Evolutionary conservation across 2,797 vertebrate genomes (phyloP), one percentile per base, ranked within the genome.

Genomic region (Mycteria americana): DNA sequence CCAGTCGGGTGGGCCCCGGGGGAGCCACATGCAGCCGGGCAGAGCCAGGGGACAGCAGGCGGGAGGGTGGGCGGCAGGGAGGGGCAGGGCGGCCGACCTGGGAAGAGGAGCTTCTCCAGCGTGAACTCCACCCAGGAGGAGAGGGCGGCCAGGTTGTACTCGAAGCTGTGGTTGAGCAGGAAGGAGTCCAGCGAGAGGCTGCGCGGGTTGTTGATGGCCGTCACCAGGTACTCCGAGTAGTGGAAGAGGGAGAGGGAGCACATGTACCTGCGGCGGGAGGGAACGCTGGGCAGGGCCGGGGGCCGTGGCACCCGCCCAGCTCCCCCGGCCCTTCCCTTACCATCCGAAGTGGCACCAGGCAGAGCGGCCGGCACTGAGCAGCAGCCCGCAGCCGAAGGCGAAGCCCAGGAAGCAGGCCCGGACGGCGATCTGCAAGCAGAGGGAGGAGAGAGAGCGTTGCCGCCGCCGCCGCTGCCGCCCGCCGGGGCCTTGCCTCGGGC

Each of bases 71-170:
- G n/a, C 1, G 13, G 35, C 57, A 23, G 24, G 16, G 53, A 57
- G 13, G 33, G 62, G n/a, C n/a, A 79, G 31, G 24, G n/a, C 3
- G 56, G 95, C 97, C 53, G 17, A 99, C 99, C 99, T 99, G 99
- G 99, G 95, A 98, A 97, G 4, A 98, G 97, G 18, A 99, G 96
- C 84, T 99, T 99, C 96, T 99, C 99, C 74, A 99, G 96, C 0
- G 98, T 99, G 97, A 99, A 99, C 97, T 99, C 99, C 85, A 99
- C 88, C 99, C 99, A 99, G 30, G 99, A 99, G 3, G 99, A 99
- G 69, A 99, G 70, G 1, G 99, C 99, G 0, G 99, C 99, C 87
- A 99, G 94, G 2, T 98, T 99, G 96, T 99, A 99, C 96, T 99
- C 99, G 90, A 99, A 85, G 25, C 99, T 99, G 98, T 99, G 99